Evolutionary conservation across 1,140 invertebrate species (phyloP).

Genomic region (Anagrus nilaparvatae): DNA sequence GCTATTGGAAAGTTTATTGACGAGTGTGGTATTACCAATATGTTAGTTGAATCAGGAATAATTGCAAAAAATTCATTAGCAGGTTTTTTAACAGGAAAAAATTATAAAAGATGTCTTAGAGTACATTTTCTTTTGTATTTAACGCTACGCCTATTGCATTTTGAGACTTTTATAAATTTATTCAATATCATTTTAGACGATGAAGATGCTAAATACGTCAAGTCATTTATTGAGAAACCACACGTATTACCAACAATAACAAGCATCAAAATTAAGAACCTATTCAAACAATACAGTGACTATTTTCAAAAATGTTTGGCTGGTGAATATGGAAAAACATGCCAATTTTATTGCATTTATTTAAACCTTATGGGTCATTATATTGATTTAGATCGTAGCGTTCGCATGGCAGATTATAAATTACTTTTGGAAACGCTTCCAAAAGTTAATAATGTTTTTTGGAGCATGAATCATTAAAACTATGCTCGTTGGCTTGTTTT

Average conservation of each 20-base stretch:
- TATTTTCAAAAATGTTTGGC: background rate
- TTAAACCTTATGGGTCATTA: slow-evolving; percentile 19
- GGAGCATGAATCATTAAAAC: slow-evolving; percentile 28
- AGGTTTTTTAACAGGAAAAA: too few species aligned
- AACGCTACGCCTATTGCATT: slow-evolving; percentile 1
- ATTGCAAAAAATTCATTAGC: too few species aligned
- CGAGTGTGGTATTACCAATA: too few species aligned
- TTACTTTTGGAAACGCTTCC: slow-evolving; percentile 18
- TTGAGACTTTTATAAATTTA: slow-evolving; percentile 6
- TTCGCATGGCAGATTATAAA: slow-evolving; percentile 21
- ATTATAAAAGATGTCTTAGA: slow-evolving; percentile 37
- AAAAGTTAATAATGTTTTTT: slow-evolving; percentile 24
- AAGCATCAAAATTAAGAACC: background rate
- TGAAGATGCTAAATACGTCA: slow-evolving; percentile 8
- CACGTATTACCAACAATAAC: too few species aligned
- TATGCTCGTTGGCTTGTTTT: slow-evolving; percentile 23
- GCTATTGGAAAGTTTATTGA: too few species aligned
- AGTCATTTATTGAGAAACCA: too few species aligned
- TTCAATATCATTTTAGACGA: slow-evolving; percentile 10
- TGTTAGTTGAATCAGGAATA: too few species aligned
- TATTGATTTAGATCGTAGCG: slow-evolving; percentile 19
- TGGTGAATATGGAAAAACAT: slow-evolving; percentile 19
- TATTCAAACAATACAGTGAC: slow-evolving; percentile 4
- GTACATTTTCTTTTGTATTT: slow-evolving; percentile 27
- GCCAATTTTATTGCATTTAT: slow-evolving; percentile 19